These are phyloP conservation scores for Vanessa tameamea DNA, from an alignment of 1,140 invertebrate genomes.

Conservation along the genomic window DNA sequence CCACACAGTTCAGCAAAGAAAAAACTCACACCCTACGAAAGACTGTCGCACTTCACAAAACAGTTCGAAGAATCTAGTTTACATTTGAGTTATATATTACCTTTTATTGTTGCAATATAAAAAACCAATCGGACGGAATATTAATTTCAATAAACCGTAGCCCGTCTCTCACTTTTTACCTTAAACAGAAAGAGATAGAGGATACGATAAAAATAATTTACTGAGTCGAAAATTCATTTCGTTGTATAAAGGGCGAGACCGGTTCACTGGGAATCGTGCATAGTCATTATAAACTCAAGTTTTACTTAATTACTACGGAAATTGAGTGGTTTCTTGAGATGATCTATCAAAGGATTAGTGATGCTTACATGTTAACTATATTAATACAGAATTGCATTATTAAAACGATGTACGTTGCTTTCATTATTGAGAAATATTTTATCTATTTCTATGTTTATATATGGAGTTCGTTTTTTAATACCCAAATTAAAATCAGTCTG, in stretches of 20 bases:
- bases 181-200: slow-evolving; percentile 33
- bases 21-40: slow-evolving; percentile 58
- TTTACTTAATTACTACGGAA: slow-evolving; percentile 43
- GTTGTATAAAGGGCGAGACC: slow-evolving; percentile 39
- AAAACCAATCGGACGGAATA: slow-evolving; percentile 40
- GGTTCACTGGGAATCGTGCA: slow-evolving; percentile 40
- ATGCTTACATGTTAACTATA: slow-evolving; percentile 8
- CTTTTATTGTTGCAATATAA: slow-evolving; percentile 47
- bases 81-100: slow-evolving; percentile 34
- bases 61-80: slow-evolving; percentile 35
- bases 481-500: no score
- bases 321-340: slow-evolving; percentile 26
- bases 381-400: slow-evolving; percentile 3
- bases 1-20: slow-evolving; percentile 52
- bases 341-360: slow-evolving; percentile 23
- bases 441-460: neutral
- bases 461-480: no score
- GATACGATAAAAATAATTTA: slow-evolving; percentile 44
- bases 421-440: neutral
- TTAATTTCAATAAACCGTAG: slow-evolving; percentile 43
- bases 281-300: slow-evolving; percentile 37
- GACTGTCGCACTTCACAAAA: slow-evolving; percentile 54
- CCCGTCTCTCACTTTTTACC: slow-evolving; percentile 19
- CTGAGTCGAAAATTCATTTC: slow-evolving; percentile 41
- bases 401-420: neutral